Conservation (phyloP, 2,113 vertebrate genomes). For the Mustelus asterias region DNA sequence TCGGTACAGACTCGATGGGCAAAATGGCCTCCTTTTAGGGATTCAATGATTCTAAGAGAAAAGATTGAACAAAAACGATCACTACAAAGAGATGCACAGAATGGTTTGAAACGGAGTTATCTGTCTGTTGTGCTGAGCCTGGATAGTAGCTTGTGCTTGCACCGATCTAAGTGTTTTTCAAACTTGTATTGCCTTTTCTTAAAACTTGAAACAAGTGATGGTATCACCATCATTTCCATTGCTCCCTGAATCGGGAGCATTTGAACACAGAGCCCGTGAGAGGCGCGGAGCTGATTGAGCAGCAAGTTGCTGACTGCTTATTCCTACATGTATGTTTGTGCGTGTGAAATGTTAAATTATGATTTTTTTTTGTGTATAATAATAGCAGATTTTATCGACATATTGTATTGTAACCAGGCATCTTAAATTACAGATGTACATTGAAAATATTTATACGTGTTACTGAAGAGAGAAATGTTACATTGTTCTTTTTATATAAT, state of each 20-base stretch:
- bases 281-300: neutral
- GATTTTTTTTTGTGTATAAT: conserved; percentile 22
- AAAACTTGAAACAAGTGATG: neutral
- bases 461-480: conserved; percentile 18
- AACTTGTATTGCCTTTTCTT: neutral
- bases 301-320: neutral
- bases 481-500: conserved; percentile 20
- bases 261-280: neutral
- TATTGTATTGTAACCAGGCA: conserved; percentile 24
- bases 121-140: neutral
- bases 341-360: conserved; percentile 29
- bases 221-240: neutral
- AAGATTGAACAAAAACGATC: neutral
- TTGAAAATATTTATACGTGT: conserved; percentile 34
- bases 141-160: neutral
- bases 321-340: neutral
- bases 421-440: conserved; percentile 36
- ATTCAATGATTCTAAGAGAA: too few relatives aligned
- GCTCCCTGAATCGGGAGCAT: neutral
- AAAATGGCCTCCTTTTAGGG: too few relatives aligned
- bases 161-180: neutral
- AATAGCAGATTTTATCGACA: conserved; percentile 28
- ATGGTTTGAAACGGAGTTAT: neutral
- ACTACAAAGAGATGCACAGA: neutral
- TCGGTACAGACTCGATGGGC: too few relatives aligned